Base-by-base conservation (phyloP, 2,888 invertebrate genomes). In the Eumerus sabulonum region DNA sequence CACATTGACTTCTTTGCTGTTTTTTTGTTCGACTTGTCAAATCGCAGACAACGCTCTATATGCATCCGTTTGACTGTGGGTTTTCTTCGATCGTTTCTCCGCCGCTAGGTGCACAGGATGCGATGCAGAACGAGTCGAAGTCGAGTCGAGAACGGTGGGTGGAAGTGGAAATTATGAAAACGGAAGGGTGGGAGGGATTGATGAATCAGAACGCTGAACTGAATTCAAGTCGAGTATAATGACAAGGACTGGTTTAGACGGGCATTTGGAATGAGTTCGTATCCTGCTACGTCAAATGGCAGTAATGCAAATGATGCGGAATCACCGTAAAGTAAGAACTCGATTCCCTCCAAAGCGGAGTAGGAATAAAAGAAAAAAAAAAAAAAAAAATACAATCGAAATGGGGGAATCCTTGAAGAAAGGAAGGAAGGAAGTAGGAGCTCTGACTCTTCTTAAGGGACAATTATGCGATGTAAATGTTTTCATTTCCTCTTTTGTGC, bases 111-210 rank as follows among this genome's bases (percentile, higher is more conserved):
- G 48, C 42, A 44, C 57, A 53, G 51, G 47, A 70, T 64, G 45
- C 56, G 48, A 18, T 36, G 17, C 27, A 38, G 14, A 35, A 12
- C 13, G 12, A 38, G 27, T 27, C 27, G 27, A 27, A 27, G 27
- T n/a, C n/a, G n/a, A n/a, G n/a, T n/a, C n/a, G n/a, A n/a, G 27
- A 4, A 27, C 27, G 27, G 7, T 4, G 27, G 27, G 7, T 27
- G 27, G 53, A 57, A 67, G 27, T 59, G 57, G 47, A 67, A 77
- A 72, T 77, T 77, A 77, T 77, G 67, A 77, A 77, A 72, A 53
- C 27, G 77, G 77, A 77, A 77, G 57, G 59, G 27, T 19, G 66
- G 42, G 14, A 16, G 12, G 42, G 35, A 57, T 57, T 47, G 35
- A 5, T 47, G 35, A 5, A 44, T 12, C 12, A 14, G 12, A 1